phyloP scores from a whole-genome alignment of 2,113 vertebrate species.

The Polypterus bichir region DNA sequence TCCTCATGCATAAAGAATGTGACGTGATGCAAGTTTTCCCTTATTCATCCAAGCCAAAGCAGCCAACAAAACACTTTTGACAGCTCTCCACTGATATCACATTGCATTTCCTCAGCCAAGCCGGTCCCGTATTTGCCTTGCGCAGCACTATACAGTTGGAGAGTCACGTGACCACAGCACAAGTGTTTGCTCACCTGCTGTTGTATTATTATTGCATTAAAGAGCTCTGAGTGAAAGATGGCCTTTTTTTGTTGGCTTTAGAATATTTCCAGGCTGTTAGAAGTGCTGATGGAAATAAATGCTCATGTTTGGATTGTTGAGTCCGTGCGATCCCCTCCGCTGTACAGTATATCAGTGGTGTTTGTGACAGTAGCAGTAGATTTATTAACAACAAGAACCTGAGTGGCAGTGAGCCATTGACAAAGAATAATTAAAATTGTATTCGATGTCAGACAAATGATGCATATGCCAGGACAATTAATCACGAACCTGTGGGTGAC shows the following conservation, averaged over 20 bases:
- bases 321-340: no score
- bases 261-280: conserved; percentile 13
- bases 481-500: no score
- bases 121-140: neutral
- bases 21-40: neutral
- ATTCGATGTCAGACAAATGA: no score
- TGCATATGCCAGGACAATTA: no score
- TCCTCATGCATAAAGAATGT: neutral
- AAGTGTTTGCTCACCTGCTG: conserved; percentile 34
- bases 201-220: conserved; percentile 19
- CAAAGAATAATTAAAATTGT: no score
- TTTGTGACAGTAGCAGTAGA: no score
- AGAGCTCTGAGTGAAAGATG: conserved; percentile 22
- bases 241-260: conserved; percentile 11
- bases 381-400: no score
- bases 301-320: neutral
- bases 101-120: neutral
- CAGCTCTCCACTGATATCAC: neutral
- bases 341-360: no score
- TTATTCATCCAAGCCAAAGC: neutral
- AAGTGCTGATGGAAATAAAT: conserved; percentile 22
- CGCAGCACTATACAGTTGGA: neutral
- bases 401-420: no score
- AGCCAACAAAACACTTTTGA: no score
- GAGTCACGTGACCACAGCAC: conserved; percentile 7